These are phyloP conservation scores for Dicranocentrus wangi DNA, from an alignment of 2,888 invertebrate genomes.

Conservation along the genomic window DNA sequence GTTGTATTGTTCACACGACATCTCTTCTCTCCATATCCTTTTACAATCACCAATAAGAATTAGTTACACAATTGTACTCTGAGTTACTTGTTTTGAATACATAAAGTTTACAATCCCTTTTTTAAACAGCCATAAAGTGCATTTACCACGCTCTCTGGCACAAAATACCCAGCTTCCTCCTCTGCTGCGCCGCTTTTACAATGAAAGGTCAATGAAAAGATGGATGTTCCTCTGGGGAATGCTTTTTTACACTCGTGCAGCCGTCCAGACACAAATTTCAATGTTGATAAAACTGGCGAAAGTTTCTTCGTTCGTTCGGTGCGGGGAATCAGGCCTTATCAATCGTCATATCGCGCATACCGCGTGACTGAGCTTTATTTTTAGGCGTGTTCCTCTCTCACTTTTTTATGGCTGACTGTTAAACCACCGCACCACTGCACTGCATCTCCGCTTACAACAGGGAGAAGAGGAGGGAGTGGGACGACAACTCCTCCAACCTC, in stretches of 20 bases:
- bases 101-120: no score
- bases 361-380: slow-evolving; percentile 38
- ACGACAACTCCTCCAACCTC: not conserved
- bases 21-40: no score
- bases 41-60: no score
- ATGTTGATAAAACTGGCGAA: slow-evolving; percentile 12
- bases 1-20: no score
- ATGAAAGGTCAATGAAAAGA: slow-evolving; percentile 26
- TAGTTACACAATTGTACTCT: no score
- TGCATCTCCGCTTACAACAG: not conserved
- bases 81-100: no score
- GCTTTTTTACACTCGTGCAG: slow-evolving; percentile 15
- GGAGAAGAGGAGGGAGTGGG: not conserved
- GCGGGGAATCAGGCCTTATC: slow-evolving; percentile 2
- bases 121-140: no score
- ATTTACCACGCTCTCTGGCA: no score
- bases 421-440: no score
- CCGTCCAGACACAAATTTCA: slow-evolving; percentile 21
- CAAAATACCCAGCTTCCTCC: no score
- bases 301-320: not conserved
- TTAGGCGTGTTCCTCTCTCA: slow-evolving; percentile 13
- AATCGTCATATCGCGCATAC: slow-evolving; percentile 28
- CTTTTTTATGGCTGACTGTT: not conserved
- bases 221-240: slow-evolving; percentile 24
- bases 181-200: no score